Conservation (phyloP, 1,140 invertebrate genomes). For the Aphelenchoides fujianensis region DNA sequence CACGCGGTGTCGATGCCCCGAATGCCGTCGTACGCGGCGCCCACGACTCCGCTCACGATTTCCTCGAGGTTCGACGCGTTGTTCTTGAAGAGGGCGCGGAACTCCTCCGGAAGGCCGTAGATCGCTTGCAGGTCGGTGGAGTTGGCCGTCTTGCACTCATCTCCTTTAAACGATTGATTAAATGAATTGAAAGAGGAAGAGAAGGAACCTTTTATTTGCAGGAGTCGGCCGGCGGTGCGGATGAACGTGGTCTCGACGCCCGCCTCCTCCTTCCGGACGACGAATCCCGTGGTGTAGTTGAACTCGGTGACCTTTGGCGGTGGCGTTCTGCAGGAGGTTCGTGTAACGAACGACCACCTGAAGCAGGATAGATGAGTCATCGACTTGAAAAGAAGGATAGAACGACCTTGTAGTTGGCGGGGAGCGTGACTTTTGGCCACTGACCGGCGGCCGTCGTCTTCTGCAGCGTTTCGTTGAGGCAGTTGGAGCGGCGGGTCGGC, state of each 20-base stretch:
- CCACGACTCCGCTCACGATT: background rate
- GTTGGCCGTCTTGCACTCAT: background rate
- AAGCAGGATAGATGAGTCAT: no score
- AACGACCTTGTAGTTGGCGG: background rate
- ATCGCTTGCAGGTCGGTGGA: background rate
- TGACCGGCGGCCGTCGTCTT: background rate
- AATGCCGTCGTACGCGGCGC: background rate
- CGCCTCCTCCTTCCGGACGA: constrained; percentile 14
- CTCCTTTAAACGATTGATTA: no score
- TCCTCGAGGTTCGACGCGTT: background rate
- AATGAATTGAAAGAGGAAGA: no score
- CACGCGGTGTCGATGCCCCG: background rate
- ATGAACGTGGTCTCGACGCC: constrained; percentile 10
- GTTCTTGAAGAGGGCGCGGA: constrained; percentile 3
- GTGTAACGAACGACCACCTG: constrained; percentile 18
- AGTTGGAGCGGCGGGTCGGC: background rate
- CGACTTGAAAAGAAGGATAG: no score
- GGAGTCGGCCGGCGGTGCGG: no score
- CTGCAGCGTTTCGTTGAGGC: background rate
- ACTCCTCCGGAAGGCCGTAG: background rate
- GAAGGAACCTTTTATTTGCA: no score
- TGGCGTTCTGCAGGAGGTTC: background rate
- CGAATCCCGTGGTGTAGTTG: constrained; percentile 1
- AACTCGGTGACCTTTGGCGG: constrained; percentile 12
- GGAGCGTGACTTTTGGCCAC: background rate